These are phyloP conservation scores for Eupithecia dodoneata DNA, from an alignment of 2,888 invertebrate species.

Conservation along the genomic window DNA sequence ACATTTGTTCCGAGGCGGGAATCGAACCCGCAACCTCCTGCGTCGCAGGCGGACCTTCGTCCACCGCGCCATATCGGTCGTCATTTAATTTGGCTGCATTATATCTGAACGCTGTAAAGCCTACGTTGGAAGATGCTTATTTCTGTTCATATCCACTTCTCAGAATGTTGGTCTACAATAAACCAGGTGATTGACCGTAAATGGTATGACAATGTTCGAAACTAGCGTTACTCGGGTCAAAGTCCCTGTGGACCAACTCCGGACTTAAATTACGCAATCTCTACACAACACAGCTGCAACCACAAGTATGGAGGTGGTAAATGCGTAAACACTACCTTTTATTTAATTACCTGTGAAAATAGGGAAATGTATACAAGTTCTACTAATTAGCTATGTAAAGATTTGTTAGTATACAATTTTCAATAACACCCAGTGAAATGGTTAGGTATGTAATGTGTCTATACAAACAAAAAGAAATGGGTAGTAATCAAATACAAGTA, in stretches of 20 bases:
- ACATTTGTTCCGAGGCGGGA: too few relatives aligned
- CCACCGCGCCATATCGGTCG: too few relatives aligned
- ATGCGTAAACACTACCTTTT: not conserved
- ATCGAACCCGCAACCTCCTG: too few relatives aligned
- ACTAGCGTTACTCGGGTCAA: conserved; percentile 15
- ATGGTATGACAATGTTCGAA: conserved; percentile 33
- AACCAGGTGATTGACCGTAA: conserved; percentile 34
- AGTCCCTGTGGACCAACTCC: conserved; percentile 16
- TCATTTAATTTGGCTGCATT: too few relatives aligned
- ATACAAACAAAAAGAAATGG: too few relatives aligned
- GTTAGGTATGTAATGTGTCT: too few relatives aligned
- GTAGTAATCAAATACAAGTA: too few relatives aligned
- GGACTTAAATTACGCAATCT: conserved; percentile 13
- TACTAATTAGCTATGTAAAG: not conserved
- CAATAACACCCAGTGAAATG: not conserved
- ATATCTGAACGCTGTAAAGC: too few relatives aligned
- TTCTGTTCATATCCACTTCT: not conserved
- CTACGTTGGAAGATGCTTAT: not conserved
- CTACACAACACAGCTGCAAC: conserved; percentile 5
- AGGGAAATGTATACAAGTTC: not conserved
- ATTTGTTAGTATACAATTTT: not conserved
- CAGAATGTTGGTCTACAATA: not conserved
- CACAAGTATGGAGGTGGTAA: not conserved
- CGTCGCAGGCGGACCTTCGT: too few relatives aligned
- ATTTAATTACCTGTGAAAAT: conserved; percentile 4